Evolutionary conservation across 2,888 invertebrate species (phyloP).

Genomic region (Acanthosepion pharaonis): DNA sequence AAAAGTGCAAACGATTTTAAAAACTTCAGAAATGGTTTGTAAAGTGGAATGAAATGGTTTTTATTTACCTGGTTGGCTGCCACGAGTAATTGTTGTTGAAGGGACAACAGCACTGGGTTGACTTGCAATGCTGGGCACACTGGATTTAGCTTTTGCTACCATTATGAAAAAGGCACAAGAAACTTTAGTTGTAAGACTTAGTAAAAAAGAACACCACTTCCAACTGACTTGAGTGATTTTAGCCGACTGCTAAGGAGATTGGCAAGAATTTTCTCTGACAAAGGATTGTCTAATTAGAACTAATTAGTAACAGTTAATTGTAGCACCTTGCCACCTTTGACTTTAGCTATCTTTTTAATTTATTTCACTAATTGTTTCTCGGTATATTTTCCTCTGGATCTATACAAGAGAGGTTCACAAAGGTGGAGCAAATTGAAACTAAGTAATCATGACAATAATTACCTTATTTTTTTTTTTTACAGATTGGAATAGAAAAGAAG

Average conservation of each 20-base stretch:
- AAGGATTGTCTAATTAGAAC: not conserved
- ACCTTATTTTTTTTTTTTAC: not conserved
- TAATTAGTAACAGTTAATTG: not conserved
- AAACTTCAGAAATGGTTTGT: too few relatives aligned
- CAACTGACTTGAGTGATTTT: not conserved
- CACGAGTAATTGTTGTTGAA: not conserved
- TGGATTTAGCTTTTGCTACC: constrained; percentile 15
- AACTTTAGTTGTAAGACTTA: not conserved
- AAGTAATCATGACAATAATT: not conserved
- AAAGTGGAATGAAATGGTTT: too few relatives aligned
- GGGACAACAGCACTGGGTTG: not conserved
- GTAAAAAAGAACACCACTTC: not conserved
- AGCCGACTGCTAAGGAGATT: not conserved
- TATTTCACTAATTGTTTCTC: not conserved
- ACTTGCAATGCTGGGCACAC: not conserved
- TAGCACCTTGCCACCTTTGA: not conserved
- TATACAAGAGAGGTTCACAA: not conserved
- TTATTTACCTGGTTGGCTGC: not conserved
- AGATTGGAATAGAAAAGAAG: not conserved
- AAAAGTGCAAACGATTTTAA: too few relatives aligned
- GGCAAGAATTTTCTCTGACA: not conserved
- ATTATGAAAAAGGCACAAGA: not conserved
- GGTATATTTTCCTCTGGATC: not conserved
- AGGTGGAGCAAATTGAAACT: not conserved
- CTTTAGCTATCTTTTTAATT: not conserved